Evolutionary conservation across 1,140 invertebrate genomes (phyloP).

Genomic region (Aphis gossypii): DNA sequence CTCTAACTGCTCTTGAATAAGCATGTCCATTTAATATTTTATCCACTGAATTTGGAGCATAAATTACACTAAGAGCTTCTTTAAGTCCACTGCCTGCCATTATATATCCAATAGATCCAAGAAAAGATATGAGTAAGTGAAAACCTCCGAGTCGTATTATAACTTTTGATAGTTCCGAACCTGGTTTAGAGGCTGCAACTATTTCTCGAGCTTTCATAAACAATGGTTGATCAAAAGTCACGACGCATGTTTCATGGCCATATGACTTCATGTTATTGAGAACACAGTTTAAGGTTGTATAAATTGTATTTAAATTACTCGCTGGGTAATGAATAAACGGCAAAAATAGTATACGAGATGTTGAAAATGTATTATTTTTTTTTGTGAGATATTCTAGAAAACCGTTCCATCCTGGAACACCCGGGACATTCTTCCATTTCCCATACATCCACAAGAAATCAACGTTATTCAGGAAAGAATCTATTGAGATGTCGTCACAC

Average conservation of each 20-base stretch:
- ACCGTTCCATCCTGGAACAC: too few relatives aligned
- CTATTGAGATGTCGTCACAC: too few relatives aligned
- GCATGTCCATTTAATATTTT: conserved; percentile 38
- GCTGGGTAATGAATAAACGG: conserved; percentile 22
- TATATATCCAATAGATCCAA: neutral
- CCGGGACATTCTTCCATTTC: too few relatives aligned
- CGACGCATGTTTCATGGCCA: neutral
- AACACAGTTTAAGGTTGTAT: too few relatives aligned
- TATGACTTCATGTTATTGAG: too few relatives aligned
- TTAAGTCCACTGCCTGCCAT: conserved; percentile 34
- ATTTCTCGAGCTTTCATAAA: conserved; percentile 28
- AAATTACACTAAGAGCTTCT: neutral
- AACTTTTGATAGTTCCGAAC: neutral
- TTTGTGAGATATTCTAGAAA: too few relatives aligned
- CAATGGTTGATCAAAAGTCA: conserved; percentile 45
- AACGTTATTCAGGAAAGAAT: too few relatives aligned
- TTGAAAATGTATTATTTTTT: too few relatives aligned
- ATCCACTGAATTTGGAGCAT: conserved; percentile 8
- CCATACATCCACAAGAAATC: neutral
- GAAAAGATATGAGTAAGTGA: conserved; percentile 15
- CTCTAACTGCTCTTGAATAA: conserved; percentile 32
- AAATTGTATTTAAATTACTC: too few relatives aligned
- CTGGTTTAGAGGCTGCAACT: neutral
- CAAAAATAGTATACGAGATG: conserved; percentile 8
- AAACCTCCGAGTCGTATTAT: conserved; percentile 22